Evolutionary conservation across 1,140 invertebrate genomes (phyloP), one percentile per base, ranked within the genome.

Genomic region (Littorina saxatilis): DNA sequence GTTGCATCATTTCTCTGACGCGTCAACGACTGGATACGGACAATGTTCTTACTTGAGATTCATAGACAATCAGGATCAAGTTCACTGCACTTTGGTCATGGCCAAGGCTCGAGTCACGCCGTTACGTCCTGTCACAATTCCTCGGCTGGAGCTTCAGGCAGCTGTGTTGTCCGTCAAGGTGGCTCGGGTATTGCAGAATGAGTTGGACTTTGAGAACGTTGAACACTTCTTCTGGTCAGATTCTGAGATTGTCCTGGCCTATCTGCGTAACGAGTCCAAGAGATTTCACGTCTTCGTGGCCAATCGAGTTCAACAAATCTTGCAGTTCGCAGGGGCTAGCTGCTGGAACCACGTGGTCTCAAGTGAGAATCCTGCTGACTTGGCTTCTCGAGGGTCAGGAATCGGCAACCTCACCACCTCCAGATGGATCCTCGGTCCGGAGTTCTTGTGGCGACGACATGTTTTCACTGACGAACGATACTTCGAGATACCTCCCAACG

Each of bases 1-100:
- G n/a, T n/a, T n/a, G n/a, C n/a, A n/a, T n/a, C n/a, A n/a, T 37
- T 88, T 89, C 50, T 85, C 86, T 55, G 85, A 88, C 81, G 88
- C 84, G 9, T 86, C 84, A 76, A 73, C n/a, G 1, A 32, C 9
- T 20, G 84, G 81, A 5, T 87, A 89, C 83, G 86, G 85, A 52
- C 76, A 84, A 73, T 85, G 84, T n/a, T 82, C 84, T 32, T 88
- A 86, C 66, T 9, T 89, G 1, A 50, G 86, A 15, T 73, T 84
- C 9, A 43, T 76, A 1, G 79, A 63, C 39, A 61, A 37, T 4
- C 43, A 55, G 5, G 63, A 73, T 1, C 11, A 82, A 27, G 66
- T 84, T 43, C 83, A 86, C 37, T 84, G 68, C 78, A 72, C 85
- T 7, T 66, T 89, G 1, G 27, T 86, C 5, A 83, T 85, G 32